Conservation (phyloP, 2,888 invertebrate species). For the Amorpha juglandis region DNA sequence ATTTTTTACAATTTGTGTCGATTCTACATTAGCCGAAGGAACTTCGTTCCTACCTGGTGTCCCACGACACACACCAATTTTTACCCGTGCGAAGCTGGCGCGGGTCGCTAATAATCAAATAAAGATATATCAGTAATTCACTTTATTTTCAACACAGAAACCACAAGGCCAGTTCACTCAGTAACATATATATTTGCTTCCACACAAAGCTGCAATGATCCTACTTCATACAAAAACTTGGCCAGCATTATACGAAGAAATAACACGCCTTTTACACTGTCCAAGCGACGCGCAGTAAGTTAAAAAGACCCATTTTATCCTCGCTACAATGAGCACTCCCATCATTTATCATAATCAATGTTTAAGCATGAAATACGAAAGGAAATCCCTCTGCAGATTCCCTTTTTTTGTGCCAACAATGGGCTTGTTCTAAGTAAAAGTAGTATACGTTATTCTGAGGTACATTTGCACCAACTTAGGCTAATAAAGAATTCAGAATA, state of each 20-base stretch:
- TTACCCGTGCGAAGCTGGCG: no score
- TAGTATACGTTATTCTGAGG: neutral
- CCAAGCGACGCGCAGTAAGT: slow-evolving; percentile 27
- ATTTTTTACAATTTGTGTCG: no score
- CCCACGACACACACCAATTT: no score
- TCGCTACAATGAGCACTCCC: slow-evolving; percentile 37
- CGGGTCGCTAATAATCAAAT: no score
- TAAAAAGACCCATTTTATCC: slow-evolving; percentile 42
- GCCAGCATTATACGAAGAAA: slow-evolving; percentile 12
- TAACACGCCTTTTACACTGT: slow-evolving; percentile 22
- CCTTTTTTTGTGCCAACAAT: slow-evolving; percentile 10
- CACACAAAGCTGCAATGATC: neutral
- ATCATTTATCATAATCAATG: slow-evolving; percentile 51
- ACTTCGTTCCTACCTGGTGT: no score
- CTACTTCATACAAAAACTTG: neutral
- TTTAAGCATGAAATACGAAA: slow-evolving; percentile 36
- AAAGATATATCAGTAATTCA: no score
- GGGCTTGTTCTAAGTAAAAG: neutral
- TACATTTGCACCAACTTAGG: neutral
- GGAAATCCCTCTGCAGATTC: slow-evolving; percentile 16
- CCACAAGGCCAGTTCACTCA: no score
- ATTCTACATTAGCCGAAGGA: no score
- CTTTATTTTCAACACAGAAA: no score
- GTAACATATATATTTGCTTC: no score
- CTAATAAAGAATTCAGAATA: neutral